Evolutionary conservation across 2,113 vertebrate species (phyloP).

Genomic region (Bubo scandiacus): DNA sequence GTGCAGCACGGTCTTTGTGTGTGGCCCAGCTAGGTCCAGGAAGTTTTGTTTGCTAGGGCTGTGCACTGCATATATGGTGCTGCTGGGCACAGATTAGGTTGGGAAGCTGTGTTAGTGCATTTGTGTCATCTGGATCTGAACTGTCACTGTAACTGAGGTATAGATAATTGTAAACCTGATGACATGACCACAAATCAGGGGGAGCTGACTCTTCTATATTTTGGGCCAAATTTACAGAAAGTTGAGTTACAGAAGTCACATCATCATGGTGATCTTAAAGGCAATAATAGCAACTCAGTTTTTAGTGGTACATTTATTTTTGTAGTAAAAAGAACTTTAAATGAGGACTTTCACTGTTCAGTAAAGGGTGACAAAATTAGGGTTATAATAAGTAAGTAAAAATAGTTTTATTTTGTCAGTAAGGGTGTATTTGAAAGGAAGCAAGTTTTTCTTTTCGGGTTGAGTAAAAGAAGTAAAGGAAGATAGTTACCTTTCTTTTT

Average conservation of each 20-base stretch:
- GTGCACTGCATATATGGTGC: neutral
- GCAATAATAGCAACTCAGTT: neutral
- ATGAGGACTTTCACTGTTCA: neutral
- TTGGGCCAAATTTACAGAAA: neutral
- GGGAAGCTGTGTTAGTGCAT: neutral
- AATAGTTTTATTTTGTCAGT: neutral
- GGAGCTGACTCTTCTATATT: neutral
- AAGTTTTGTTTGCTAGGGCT: neutral
- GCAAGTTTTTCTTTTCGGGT: neutral
- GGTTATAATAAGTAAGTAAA: neutral
- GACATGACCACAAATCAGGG: neutral
- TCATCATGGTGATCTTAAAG: neutral
- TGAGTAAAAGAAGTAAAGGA: neutral
- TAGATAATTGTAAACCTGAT: neutral
- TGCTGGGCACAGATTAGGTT: neutral
- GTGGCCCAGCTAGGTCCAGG: neutral
- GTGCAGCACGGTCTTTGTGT: neutral
- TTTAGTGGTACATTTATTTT: neutral
- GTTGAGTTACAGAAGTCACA: neutral
- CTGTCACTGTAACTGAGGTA: neutral
- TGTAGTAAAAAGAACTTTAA: neutral
- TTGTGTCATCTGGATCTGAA: neutral
- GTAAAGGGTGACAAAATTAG: neutral
- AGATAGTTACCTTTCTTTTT: neutral
- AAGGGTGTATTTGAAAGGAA: neutral